Base-by-base conservation (phyloP, 2,113 vertebrate species). In the Heliornis fulica region DNA sequence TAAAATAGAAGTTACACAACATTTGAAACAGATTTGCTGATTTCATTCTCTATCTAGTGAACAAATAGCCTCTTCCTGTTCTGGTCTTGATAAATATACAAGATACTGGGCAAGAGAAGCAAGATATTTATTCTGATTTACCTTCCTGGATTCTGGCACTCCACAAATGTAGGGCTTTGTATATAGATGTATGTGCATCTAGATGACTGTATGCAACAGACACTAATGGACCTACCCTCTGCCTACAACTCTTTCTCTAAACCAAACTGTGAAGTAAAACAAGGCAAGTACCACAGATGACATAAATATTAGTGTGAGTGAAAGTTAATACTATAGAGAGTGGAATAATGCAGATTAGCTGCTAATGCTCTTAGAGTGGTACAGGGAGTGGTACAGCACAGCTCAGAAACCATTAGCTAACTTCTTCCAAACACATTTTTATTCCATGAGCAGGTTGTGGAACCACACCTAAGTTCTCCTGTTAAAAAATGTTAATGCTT, bases 391-490 rank as follows among this genome's bases (percentile, higher is more conserved):
- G 63, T 54, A 57, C n/a, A 80, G n/a, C 36, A 85, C 34, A 77
- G 18, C 71, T 86, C 63, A 95, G 79, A 86, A 86, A 81, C 25
- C 25, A 34, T 94, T 92, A 90, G 31, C 68, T 89, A 87, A 81
- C n/a, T 74, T 59, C 59, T 89, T 94, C 59, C 76, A 92, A 94
- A 89, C 10, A 79, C 21, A 59, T 87, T 90, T 88, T 95, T 92
- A 74, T 81, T 80, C 54, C 71, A 77, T 89, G 68, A 92, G 15
- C 54, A 91, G 54, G 28, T 74, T 22, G 4, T 28, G 25, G 31
- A 94, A 38, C 80, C 83, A 87, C 80, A 50, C 59, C 71, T 57
- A 83, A 75, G 83, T 77, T 81, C 64, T 83, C 59, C 76, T 60
- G 25, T 69, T 81, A 41, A 77, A 89, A 53, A 22, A 16, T 14